phyloP scores from a whole-genome alignment of 2,888 invertebrate genomes.

The Urechis unicinctus region DNA sequence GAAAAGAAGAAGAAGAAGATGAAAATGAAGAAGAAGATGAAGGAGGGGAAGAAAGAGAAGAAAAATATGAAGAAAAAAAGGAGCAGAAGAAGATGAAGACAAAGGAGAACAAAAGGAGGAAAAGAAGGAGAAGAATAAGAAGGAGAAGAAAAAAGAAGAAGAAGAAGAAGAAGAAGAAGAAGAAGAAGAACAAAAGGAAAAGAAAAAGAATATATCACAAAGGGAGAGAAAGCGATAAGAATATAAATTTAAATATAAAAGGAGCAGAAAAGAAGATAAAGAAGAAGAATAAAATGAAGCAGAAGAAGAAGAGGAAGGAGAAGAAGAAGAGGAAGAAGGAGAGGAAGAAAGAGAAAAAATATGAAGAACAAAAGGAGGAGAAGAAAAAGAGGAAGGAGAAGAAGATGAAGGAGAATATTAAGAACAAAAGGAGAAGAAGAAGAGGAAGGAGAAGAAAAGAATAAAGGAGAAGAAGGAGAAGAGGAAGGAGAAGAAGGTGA shows the following conservation, averaged over 20 bases:
- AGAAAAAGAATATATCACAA: background rate
- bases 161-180: background rate
- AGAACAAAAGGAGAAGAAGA: too few relatives aligned
- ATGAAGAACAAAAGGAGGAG: background rate
- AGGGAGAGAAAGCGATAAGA: background rate
- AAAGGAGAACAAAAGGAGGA: background rate
- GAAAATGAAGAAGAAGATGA: background rate
- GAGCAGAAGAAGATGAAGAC: background rate
- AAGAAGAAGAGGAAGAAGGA: too few relatives aligned
- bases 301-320: background rate
- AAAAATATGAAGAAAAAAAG: background rate
- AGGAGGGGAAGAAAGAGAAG: background rate
- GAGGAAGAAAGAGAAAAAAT: background rate
- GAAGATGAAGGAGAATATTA: slow-evolving; percentile 1
- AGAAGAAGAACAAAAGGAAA: too few relatives aligned
- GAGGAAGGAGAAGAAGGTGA: too few relatives aligned
- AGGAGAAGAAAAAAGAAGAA: background rate
- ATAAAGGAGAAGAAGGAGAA: too few relatives aligned
- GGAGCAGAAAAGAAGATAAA: background rate
- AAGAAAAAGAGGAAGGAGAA: background rate
- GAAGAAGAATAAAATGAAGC: background rate
- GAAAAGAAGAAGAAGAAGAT: background rate
- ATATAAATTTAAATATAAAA: background rate
- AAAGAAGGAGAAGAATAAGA: too few relatives aligned
- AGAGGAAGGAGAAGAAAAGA: too few relatives aligned